Evolutionary conservation across 2,888 invertebrate species (phyloP), one percentile per base, ranked within the genome.

Genomic region (Cryptus armator): DNA sequence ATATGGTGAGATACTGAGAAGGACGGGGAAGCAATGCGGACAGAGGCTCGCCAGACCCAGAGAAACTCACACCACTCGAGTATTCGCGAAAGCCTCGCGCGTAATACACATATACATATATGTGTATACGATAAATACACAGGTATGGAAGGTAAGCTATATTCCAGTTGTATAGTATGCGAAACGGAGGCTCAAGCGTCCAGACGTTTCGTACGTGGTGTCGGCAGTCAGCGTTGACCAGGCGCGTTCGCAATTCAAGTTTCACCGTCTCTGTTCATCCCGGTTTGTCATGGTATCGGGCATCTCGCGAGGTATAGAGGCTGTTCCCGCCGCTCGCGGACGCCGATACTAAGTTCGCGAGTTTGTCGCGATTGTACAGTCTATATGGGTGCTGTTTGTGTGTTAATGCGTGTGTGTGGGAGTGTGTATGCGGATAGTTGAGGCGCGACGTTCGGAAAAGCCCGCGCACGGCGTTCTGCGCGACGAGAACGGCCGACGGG

Each of bases 401-500:
- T 4, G 59, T 4, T 3, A 12, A 29, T 70, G 46, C 32, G 67
- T 29, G 29, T 46, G 67, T 16, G 56, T 44, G 48, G 1, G 24
- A 1, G 24, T 29, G 16, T 29, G 48, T 29, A 12, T 12, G 53
- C 67, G 29, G 5, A 59, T 19, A 24, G 56, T 12, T 16, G 56
- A 56, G 19, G 59, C 29, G 62, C 24, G 70, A 80, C 71, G 83
- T 84, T 84, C 71, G 86, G 84, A 86, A 84, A 87, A 86, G 80
- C 80, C 86, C 68, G 81, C 66, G 72, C 78, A 37, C 74, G 64
- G 75, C 79, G 80, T 78, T 74, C 83, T 37, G 37, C 37, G 81
- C 85, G 82, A 82, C 82, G 85, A 76, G 85, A 85, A 87, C 83
- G 74, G 81, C 81, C 81, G 74, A 72, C 83, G 84, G 86, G 76